Base-by-base conservation (phyloP, 2,797 vertebrate genomes). In the Toxotes lorentzi region DNA sequence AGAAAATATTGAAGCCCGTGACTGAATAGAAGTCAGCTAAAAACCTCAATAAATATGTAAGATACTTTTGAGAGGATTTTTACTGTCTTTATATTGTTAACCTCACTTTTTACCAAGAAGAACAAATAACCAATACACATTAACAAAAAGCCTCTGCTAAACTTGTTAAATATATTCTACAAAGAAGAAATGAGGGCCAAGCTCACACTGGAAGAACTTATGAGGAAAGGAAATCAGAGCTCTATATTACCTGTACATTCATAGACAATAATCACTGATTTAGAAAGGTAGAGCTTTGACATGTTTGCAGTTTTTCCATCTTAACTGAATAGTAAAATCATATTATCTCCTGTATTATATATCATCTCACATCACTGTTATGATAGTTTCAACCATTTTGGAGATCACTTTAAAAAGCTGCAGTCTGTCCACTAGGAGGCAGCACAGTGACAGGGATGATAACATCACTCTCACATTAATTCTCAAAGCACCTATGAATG, bases 401-500 rank as follows among this genome's bases (percentile, higher is more conserved):
- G 24, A 34, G 4, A 51, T 34, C 4, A 19, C 10, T 30, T 48
- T 27, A 12, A 79, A 48, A 48, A 53, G 10, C 32, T 51, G 27
- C 14, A 16, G n/a, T 47, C 3, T 76, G 70, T 77, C 88, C 89
- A 89, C 76, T 64, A 89, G 89, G 78, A 50, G 83, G 21, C 83
- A 86, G 84, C 84, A 90, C 41, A 89, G 70, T 50, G 59, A 73
- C 66, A 76, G 47, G 32, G 32, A 70, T 34, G 5, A 41, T 4
- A 2, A 24, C 65, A 21, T 50, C 54, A 27, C 10, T 21, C 4
- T 16, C 0, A 59, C 69, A 56, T 76, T 65, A 82, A 73, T 66
- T 84, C 82, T 82, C 82, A 71, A 70, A 58, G 12, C 61, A n/a
- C 58, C 35, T 17, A 23, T 27, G 41, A 57, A 32, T 32, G 38